Percentiles rank a stretch among this genome's conserved stretches.
Evolutionary conservation across 2,888 invertebrate species (phyloP).

Genomic region (Mesodorylaimus sp.): DNA sequence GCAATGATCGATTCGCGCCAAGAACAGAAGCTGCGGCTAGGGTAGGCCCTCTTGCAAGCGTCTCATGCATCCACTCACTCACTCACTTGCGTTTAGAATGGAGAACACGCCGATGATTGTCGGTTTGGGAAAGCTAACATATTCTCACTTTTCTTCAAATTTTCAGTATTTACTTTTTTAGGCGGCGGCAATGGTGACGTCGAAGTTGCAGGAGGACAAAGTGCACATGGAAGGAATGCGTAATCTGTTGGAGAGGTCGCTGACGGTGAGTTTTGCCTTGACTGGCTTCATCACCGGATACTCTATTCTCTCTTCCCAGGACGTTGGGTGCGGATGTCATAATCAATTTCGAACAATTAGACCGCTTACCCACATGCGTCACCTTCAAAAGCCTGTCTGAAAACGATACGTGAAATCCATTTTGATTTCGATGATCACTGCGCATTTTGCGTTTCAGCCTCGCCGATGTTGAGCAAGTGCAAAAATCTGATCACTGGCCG

Average conservation of each 20-base stretch:
- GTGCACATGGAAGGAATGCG: constrained; percentile 29
- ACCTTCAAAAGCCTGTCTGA: neutral
- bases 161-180: too few relatives aligned
- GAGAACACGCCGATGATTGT: constrained; percentile 43
- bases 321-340: neutral
- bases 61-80: neutral
- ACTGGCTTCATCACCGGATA: too few relatives aligned
- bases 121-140: constrained; percentile 39
- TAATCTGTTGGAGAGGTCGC: constrained; percentile 32
- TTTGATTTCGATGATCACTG: neutral
- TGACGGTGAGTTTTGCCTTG: constrained; percentile 25
- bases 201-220: neutral
- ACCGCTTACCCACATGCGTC: neutral
- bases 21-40: constrained; percentile 39
- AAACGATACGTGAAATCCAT: neutral
- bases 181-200: neutral
- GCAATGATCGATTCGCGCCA: constrained; percentile 43
- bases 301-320: too few relatives aligned
- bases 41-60: constrained; percentile 24
- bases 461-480: constrained; percentile 31
- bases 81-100: constrained; percentile 27
- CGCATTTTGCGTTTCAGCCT: neutral
- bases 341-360: neutral
- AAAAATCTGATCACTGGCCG: constrained; percentile 39
- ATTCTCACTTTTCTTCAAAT: too few relatives aligned